These are phyloP conservation scores for Ochlodes sylvanus DNA, from an alignment of 2,888 invertebrate species.

Conservation along the genomic window DNA sequence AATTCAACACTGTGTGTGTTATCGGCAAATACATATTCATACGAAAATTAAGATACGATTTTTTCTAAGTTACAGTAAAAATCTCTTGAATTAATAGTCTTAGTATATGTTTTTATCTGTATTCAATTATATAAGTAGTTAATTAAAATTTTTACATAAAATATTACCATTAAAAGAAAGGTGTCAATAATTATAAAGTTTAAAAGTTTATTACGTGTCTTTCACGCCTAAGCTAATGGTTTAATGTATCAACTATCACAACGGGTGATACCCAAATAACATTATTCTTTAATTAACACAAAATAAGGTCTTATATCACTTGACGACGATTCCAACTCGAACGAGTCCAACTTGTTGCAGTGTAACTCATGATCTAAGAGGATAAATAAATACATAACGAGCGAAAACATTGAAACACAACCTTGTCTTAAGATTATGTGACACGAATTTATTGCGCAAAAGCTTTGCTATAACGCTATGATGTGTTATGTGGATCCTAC, in stretches of 20 bases:
- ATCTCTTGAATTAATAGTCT: too few relatives aligned
- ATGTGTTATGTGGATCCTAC: too few relatives aligned
- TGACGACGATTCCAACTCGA: not conserved
- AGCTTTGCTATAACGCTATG: constrained; percentile 13
- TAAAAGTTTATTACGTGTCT: constrained; percentile 38
- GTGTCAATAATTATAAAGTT: constrained; percentile 39
- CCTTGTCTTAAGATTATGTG: constrained; percentile 45
- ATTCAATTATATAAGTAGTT: too few relatives aligned
- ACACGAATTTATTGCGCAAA: constrained; percentile 37
- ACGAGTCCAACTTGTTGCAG: constrained; percentile 20
- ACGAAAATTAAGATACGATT: too few relatives aligned
- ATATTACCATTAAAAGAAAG: constrained; percentile 10
- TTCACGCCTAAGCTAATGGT: constrained; percentile 39
- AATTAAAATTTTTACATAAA: not conserved
- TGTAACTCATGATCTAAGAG: constrained; percentile 35
- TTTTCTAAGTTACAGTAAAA: too few relatives aligned
- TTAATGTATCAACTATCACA: constrained; percentile 35
- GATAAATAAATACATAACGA: constrained; percentile 33
- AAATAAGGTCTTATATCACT: constrained; percentile 1
- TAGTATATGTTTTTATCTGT: too few relatives aligned
- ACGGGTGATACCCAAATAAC: constrained; percentile 27
- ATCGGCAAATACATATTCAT: too few relatives aligned
- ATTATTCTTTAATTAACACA: not conserved
- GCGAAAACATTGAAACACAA: constrained; percentile 36
- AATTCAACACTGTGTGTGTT: too few relatives aligned